Conservation (phyloP, 2,888 invertebrate species). For the Drosophila lutescens region DNA sequence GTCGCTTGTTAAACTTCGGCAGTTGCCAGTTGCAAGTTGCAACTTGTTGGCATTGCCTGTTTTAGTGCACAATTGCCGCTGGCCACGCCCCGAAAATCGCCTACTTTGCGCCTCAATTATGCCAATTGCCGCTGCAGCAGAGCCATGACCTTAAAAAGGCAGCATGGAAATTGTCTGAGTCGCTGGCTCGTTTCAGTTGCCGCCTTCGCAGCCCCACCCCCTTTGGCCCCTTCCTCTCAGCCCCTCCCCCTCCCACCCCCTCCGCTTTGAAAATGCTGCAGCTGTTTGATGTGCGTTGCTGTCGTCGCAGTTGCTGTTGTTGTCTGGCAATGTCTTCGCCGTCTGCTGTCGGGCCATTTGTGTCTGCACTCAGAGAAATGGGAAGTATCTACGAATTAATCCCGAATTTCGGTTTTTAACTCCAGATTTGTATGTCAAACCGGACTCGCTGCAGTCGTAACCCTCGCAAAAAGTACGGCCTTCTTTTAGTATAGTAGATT, state of each 20-base stretch:
- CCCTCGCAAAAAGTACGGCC: no score
- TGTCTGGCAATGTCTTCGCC: conserved; percentile 33
- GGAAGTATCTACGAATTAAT: no score
- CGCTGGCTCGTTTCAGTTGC: conserved; percentile 31
- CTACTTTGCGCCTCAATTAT: conserved; percentile 72
- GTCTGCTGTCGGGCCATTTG: conserved; percentile 36
- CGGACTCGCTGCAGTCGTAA: no score
- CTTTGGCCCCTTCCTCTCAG: neutral
- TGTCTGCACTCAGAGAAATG: conserved; percentile 16
- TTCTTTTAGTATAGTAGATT: no score
- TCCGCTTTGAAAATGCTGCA: conserved; percentile 48
- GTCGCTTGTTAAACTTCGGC: conserved; percentile 21
- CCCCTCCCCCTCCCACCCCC: conserved; percentile 29
- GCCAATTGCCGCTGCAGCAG: conserved; percentile 71
- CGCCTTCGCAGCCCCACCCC: conserved; percentile 29
- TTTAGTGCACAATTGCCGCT: conserved; percentile 39
- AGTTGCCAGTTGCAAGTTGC: conserved; percentile 30
- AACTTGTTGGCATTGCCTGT: conserved; percentile 72
- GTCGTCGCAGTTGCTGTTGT: conserved; percentile 31
- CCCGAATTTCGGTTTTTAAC: no score
- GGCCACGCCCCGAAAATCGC: conserved; percentile 49
- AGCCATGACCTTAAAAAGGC: conserved; percentile 80
- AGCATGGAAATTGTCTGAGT: conserved; percentile 73
- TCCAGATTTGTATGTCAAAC: no score
- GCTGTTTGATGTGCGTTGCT: conserved; percentile 67